These are phyloP conservation scores for Anguilla anguilla DNA, from an alignment of 2,797 vertebrate genomes.

Conservation along the genomic window DNA sequence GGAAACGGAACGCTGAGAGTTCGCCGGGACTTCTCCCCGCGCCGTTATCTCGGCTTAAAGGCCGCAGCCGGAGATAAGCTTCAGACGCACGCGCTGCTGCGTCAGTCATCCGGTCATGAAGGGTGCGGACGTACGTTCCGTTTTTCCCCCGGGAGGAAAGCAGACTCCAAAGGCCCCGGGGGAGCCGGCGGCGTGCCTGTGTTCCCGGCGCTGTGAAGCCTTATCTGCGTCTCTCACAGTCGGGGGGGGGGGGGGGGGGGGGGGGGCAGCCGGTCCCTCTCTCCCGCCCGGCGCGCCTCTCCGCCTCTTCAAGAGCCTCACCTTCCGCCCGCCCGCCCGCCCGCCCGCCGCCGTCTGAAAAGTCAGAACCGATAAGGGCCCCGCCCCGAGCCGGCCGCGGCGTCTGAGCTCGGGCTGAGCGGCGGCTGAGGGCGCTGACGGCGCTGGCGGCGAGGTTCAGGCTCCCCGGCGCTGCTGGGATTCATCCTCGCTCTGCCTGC, in stretches of 20 bases:
- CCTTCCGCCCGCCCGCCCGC: not conserved
- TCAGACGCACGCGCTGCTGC: not conserved
- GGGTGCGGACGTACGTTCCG: not conserved
- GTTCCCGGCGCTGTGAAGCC: not conserved
- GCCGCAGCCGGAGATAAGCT: not conserved
- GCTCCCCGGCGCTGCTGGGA: not conserved
- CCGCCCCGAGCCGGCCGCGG: not conserved
- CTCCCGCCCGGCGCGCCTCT: not conserved
- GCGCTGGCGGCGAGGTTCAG: conserved; percentile 3
- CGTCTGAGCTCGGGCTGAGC: not conserved
- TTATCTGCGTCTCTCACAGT: conserved; percentile 18
- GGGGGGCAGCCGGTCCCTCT: not conserved
- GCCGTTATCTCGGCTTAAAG: not conserved
- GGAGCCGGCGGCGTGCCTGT: not conserved
- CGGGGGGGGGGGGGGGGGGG: conserved; percentile 1
- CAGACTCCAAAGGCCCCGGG: not conserved
- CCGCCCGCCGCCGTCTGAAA: not conserved
- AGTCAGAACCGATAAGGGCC: conserved; percentile 25
- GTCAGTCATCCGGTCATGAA: not conserved
- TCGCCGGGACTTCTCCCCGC: no score
- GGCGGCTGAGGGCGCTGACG: not conserved
- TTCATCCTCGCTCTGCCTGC: not conserved
- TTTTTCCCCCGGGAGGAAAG: not conserved
- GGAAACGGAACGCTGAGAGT: not conserved
- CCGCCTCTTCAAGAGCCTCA: conserved; percentile 14